Percentiles rank a stretch among this genome's conserved stretches.
Evolutionary conservation across 2,113 vertebrate genomes (phyloP).

Genomic region (Cariama cristata): DNA sequence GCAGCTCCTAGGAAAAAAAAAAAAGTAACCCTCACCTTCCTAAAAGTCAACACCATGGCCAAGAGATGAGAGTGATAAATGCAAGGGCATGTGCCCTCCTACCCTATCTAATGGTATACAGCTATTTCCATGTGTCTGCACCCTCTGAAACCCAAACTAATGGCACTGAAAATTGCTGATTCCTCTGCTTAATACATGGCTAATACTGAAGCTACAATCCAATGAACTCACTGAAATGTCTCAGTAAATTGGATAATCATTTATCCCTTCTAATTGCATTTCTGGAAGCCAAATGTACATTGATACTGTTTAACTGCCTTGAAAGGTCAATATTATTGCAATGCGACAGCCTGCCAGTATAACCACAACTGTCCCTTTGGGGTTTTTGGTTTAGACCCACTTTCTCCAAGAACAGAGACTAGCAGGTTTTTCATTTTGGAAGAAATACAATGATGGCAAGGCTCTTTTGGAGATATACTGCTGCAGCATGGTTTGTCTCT

Average conservation of each 20-base stretch:
- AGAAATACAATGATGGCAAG: background rate
- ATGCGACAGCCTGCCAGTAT: background rate
- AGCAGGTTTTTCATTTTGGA: background rate
- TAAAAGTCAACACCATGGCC: background rate
- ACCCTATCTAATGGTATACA: background rate
- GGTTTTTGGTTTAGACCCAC: background rate
- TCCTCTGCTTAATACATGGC: slow-evolving; percentile 19
- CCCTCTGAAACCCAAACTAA: background rate
- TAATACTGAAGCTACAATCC: slow-evolving; percentile 18
- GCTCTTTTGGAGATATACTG: background rate
- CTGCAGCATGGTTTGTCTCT: background rate
- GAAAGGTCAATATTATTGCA: slow-evolving; percentile 10
- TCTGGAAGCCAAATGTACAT: slow-evolving; percentile 35
- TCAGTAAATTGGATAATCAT: slow-evolving; percentile 50
- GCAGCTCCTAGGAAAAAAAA: background rate
- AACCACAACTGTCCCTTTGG: background rate
- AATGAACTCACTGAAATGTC: background rate
- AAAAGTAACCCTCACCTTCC: background rate
- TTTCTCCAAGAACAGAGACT: background rate
- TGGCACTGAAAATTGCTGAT: background rate
- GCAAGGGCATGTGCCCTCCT: background rate
- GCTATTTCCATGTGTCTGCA: background rate
- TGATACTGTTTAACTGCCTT: slow-evolving; percentile 19
- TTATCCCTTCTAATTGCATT: slow-evolving; percentile 44
- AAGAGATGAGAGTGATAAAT: background rate